Conservation (phyloP, 2,797 vertebrate genomes). For the Xiphophorus birchmanni region DNA sequence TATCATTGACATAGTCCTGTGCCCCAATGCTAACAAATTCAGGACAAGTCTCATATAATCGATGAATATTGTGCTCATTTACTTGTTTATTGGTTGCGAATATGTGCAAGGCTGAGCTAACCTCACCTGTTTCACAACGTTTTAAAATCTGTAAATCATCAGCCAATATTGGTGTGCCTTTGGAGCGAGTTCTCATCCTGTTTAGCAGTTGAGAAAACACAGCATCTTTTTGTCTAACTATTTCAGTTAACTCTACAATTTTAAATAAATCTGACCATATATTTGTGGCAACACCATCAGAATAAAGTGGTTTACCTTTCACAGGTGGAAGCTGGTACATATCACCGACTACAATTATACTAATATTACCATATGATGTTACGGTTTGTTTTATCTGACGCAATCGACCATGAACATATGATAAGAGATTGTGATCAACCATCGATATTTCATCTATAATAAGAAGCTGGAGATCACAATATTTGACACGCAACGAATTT, state of each 20-base stretch:
- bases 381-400: too few species aligned
- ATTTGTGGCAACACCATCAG: neutral
- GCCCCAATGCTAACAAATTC: neutral
- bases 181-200: neutral
- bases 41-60: neutral
- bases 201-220: neutral
- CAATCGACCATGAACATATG: too few species aligned
- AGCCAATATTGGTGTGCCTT: neutral
- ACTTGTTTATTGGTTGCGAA: neutral
- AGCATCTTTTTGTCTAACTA: neutral
- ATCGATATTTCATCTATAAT: too few species aligned
- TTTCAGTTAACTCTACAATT: neutral
- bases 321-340: slow-evolving; percentile 5
- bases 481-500: too few species aligned
- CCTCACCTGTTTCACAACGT: neutral
- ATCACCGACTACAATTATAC: too few species aligned
- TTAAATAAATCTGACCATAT: neutral
- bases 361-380: too few species aligned
- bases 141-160: neutral
- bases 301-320: neutral
- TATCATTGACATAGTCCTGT: neutral
- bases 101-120: neutral
- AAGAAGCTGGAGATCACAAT: too few species aligned
- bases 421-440: too few species aligned
- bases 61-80: neutral